A percentile compares a stretch with the other conserved stretches of the same genome.
These are phyloP conservation scores for Tapirus indicus DNA, from an alignment of 2,797 vertebrate species.

Conservation along the genomic window DNA sequence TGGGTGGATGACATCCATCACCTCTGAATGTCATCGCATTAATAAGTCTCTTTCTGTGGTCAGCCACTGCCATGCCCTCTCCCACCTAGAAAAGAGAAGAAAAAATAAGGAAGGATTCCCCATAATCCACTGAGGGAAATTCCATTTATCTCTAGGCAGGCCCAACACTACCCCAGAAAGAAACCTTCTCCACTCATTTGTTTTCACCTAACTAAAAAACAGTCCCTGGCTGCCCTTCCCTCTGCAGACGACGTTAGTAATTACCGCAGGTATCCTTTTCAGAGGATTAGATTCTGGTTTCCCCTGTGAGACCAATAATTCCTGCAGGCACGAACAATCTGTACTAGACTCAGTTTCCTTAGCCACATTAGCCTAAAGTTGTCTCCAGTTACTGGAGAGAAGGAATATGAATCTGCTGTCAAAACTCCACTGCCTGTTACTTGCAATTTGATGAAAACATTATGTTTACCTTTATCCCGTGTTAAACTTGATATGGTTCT, in stretches of 20 bases:
- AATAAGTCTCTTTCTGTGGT: neutral
- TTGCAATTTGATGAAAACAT: neutral
- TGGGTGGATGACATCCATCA: neutral
- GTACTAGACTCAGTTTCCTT: neutral
- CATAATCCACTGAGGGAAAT: too few species aligned
- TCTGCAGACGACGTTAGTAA: too few species aligned
- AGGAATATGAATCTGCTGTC: neutral
- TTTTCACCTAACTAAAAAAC: neutral
- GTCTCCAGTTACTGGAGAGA: neutral
- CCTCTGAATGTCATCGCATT: neutral
- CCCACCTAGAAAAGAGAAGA: neutral
- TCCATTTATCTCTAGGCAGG: neutral
- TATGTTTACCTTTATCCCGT: neutral
- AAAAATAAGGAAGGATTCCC: neutral
- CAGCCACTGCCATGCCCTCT: neutral
- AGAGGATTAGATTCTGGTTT: neutral
- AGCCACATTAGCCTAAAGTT: neutral
- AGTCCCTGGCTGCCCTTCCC: neutral
- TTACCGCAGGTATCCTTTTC: rapidly evolving
- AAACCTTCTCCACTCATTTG: neutral
- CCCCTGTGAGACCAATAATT: neutral
- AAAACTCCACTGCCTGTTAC: too few species aligned
- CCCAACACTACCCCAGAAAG: neutral
- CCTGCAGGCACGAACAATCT: neutral
- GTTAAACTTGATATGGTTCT: neutral